phyloP scores from a whole-genome alignment of 2,113 vertebrate genomes.

The Brevimyrus niger region DNA sequence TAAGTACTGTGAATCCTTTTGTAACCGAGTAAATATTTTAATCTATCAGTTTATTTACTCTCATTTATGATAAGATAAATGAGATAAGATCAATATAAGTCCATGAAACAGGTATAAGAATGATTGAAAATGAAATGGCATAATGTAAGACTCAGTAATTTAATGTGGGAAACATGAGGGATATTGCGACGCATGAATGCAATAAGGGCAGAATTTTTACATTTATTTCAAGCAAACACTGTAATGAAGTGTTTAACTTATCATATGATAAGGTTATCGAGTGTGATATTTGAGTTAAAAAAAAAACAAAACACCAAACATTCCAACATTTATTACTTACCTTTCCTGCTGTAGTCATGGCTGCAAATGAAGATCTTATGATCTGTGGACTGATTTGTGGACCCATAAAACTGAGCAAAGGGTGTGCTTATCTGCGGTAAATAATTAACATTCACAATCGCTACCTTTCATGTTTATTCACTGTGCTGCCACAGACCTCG shows the following conservation, averaged over 20 bases:
- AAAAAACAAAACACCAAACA: background rate
- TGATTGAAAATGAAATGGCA: background rate
- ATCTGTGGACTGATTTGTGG: background rate
- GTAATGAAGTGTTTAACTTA: background rate
- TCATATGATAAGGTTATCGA: background rate
- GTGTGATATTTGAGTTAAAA: background rate
- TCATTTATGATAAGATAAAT: background rate
- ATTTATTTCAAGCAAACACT: background rate
- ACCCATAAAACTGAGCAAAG: background rate
- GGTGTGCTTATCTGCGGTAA: background rate
- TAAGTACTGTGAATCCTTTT: background rate
- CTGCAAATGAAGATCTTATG: background rate
- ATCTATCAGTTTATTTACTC: background rate
- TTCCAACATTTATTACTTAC: background rate
- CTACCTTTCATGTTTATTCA: background rate
- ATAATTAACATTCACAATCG: background rate
- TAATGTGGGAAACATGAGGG: background rate
- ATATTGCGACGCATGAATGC: background rate
- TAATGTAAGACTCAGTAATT: background rate
- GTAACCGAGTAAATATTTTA: background rate
- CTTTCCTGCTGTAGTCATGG: constrained; percentile 6
- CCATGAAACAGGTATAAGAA: background rate
- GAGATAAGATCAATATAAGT: background rate
- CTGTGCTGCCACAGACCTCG: background rate
- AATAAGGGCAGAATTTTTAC: background rate